Percentiles rank a stretch among this genome's conserved stretches.
phyloP scores from a whole-genome alignment of 2,888 invertebrate genomes.

The Trichogramma dendrolimi region DNA sequence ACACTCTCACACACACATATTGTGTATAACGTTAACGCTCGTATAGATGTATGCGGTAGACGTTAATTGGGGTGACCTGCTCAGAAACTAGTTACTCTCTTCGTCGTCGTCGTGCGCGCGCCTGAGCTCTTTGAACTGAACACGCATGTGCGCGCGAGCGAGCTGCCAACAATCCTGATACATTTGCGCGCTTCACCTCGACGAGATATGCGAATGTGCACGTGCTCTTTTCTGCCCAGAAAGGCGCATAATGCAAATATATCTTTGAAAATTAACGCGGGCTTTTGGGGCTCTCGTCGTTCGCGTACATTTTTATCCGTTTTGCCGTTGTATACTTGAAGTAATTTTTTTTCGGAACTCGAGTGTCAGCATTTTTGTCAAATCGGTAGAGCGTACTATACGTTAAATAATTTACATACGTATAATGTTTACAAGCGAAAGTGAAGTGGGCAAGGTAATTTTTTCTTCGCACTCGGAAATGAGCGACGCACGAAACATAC shows the following conservation, averaged over 20 bases:
- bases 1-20: too few species aligned
- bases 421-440: too few species aligned
- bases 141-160: slow-evolving; percentile 8
- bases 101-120: slow-evolving; percentile 10
- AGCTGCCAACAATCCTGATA: neutral
- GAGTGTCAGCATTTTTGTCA: too few species aligned
- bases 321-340: too few species aligned
- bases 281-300: too few species aligned
- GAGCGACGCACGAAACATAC: too few species aligned
- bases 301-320: too few species aligned
- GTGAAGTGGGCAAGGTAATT: too few species aligned
- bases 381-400: too few species aligned
- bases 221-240: neutral
- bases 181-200: neutral
- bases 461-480: too few species aligned
- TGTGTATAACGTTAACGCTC: slow-evolving; percentile 25
- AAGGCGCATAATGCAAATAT: neutral
- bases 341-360: too few species aligned
- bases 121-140: neutral
- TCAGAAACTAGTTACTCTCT: slow-evolving; percentile 51
- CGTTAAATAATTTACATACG: too few species aligned
- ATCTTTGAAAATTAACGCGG: neutral
- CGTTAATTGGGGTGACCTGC: slow-evolving; percentile 53
- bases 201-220: neutral
- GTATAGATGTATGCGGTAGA: slow-evolving; percentile 45